Evolutionary conservation across 2,113 vertebrate genomes (phyloP).

Genomic region (Stegastes partitus): DNA sequence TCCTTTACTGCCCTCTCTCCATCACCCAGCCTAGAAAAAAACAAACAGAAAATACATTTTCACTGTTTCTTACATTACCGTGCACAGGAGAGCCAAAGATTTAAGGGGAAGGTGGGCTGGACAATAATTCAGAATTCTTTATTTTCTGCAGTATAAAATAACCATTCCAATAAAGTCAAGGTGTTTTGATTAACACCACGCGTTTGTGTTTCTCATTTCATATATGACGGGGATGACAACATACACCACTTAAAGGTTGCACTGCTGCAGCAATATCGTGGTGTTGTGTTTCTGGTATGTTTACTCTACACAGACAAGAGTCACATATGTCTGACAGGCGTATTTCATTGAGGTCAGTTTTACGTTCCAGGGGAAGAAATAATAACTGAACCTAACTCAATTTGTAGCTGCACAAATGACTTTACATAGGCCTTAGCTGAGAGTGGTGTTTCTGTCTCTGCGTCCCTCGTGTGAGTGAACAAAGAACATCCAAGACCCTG

Average conservation of each 20-base stretch:
- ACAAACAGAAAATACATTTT: background rate
- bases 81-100: background rate
- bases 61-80: background rate
- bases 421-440: constrained; percentile 50
- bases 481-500: constrained; percentile 76
- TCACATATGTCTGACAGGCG: constrained; percentile 34
- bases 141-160: background rate
- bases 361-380: constrained; percentile 49
- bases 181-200: background rate
- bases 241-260: background rate
- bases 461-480: constrained; percentile 66
- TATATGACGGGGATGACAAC: background rate
- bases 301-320: constrained; percentile 12
- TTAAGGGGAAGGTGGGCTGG: background rate
- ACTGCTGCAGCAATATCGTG: background rate
- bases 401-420: constrained; percentile 60
- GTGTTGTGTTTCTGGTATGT: constrained; percentile 3
- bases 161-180: background rate
- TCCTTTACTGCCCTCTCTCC: constrained; percentile 47
- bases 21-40: constrained; percentile 60
- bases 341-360: constrained; percentile 54
- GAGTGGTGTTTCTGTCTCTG: constrained; percentile 54
- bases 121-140: background rate
- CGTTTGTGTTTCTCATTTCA: constrained; percentile 3
- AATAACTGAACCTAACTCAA: constrained; percentile 63